A percentile compares a stretch with the other conserved stretches of the same genome.
These are phyloP conservation scores for Ophioderma brevispina DNA, from an alignment of 35 echinoderm and acorn worm species.

Conservation along the genomic window DNA sequence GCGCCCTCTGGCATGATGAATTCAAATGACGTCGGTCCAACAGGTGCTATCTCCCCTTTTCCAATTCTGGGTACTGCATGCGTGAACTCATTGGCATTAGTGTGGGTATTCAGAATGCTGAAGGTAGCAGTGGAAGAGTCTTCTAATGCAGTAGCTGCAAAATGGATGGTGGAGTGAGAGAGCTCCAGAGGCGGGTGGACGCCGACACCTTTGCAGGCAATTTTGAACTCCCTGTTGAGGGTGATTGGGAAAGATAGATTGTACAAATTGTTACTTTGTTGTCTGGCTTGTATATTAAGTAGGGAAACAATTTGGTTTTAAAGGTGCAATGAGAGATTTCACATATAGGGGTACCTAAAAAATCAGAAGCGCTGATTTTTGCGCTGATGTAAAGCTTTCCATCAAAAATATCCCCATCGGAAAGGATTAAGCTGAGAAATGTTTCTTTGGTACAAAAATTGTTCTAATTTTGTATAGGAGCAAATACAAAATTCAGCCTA, in stretches of 20 bases:
- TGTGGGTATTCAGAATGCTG: slow-evolving; percentile 84
- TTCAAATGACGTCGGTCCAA: slow-evolving; percentile 96
- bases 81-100: slow-evolving; percentile 93
- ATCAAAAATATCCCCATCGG: too few species aligned
- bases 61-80: slow-evolving; percentile 95
- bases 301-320: too few species aligned
- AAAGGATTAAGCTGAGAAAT: too few species aligned
- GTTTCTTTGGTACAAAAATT: too few species aligned
- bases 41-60: slow-evolving; percentile 74
- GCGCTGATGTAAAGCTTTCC: too few species aligned
- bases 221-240: slow-evolving; percentile 85
- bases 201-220: slow-evolving; percentile 81
- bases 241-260: not conserved
- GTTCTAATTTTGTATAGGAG: too few species aligned
- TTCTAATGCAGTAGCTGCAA: slow-evolving; percentile 89
- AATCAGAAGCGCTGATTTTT: too few species aligned
- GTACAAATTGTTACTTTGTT: not conserved
- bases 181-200: slow-evolving; percentile 93
- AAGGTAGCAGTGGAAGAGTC: slow-evolving; percentile 79
- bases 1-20: slow-evolving; percentile 75
- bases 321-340: too few species aligned
- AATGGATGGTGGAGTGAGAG: slow-evolving; percentile 88
- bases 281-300: too few species aligned
- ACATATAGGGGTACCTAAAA: too few species aligned
- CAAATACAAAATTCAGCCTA: too few species aligned